These are phyloP conservation scores for Corythoichthys haematopterus DNA, from an alignment of 2,113 vertebrate genomes.

Conservation along the genomic window DNA sequence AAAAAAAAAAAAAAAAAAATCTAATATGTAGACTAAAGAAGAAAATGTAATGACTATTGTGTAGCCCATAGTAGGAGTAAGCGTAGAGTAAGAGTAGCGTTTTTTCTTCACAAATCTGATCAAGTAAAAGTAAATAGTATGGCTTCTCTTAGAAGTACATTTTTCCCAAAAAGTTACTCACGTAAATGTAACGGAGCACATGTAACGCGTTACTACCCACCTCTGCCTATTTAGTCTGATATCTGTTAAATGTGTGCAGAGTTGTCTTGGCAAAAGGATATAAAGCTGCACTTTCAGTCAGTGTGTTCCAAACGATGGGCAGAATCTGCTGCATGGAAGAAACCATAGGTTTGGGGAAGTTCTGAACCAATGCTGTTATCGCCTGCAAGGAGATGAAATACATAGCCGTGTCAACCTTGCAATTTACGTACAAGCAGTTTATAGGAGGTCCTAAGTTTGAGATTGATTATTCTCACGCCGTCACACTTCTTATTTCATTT, in stretches of 20 bases:
- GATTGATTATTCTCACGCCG: not conserved
- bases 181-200: too few relatives aligned
- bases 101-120: too few relatives aligned
- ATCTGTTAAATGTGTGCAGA: not conserved
- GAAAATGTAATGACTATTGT: too few relatives aligned
- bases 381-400: conserved; percentile 68
- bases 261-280: conserved; percentile 75
- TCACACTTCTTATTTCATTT: not conserved
- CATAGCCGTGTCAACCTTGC: not conserved
- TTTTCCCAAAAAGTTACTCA: too few relatives aligned
- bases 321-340: conserved; percentile 97
- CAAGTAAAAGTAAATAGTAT: too few relatives aligned
- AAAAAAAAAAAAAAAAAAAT: too few relatives aligned
- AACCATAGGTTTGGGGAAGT: conserved; percentile 96
- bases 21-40: too few relatives aligned
- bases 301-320: conserved; percentile 94
- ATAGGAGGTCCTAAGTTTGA: not conserved
- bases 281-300: conserved; percentile 97
- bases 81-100: too few relatives aligned
- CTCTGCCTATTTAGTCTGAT: not conserved
- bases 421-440: not conserved
- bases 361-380: conserved; percentile 94
- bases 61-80: too few relatives aligned
- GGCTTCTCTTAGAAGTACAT: too few relatives aligned
- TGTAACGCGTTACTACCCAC: too few relatives aligned